Conservation (phyloP, 2,888 invertebrate species). For the Pyrrhia umbra region DNA sequence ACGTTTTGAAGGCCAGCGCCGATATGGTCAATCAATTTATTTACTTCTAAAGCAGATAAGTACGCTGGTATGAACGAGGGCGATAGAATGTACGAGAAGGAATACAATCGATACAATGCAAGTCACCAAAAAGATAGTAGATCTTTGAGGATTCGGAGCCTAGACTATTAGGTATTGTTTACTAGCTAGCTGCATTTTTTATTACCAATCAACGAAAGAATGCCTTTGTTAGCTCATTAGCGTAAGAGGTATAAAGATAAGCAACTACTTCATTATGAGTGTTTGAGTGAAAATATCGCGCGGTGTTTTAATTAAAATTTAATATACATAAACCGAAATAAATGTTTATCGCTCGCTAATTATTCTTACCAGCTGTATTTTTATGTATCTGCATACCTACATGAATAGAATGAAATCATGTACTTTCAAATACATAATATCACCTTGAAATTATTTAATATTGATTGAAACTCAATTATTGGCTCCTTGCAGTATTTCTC, state of each 20-base stretch:
- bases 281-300: not conserved
- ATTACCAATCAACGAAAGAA: conserved; percentile 6
- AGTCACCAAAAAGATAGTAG: not conserved
- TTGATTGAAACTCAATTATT: conserved; percentile 23
- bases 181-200: not conserved
- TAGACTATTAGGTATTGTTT: not conserved
- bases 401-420: not conserved
- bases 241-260: conserved; percentile 2
- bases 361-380: not conserved
- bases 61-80: conserved; percentile 6
- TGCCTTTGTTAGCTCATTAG: not conserved
- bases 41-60: not conserved
- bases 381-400: not conserved
- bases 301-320: not conserved
- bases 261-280: not conserved
- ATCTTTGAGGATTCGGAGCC: not conserved
- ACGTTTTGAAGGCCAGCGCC: conserved; percentile 18
- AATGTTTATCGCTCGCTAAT: conserved; percentile 1
- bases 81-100: not conserved
- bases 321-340: not conserved
- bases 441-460: conserved; percentile 32
- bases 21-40: conserved; percentile 7
- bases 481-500: conserved; percentile 48
- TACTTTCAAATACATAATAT: conserved; percentile 17
- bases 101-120: not conserved